Percentiles rank a stretch among this genome's conserved stretches.
phyloP scores from a whole-genome alignment of 2,113 vertebrate species.

The Osmerus eperlanus region DNA sequence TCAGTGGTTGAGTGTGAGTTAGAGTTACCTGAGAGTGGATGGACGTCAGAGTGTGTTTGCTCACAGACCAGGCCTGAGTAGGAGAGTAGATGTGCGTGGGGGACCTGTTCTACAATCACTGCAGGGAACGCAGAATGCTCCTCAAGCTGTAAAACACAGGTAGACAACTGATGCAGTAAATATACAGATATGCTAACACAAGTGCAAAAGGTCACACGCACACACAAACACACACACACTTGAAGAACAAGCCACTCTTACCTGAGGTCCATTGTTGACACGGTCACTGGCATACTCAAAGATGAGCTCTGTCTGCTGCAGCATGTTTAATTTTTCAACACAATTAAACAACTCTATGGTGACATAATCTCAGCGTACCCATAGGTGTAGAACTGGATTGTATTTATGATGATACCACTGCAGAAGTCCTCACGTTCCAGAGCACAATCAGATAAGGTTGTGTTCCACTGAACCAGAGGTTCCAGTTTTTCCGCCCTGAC shows the following conservation, averaged over 20 bases:
- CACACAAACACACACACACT: slow-evolving; percentile 3
- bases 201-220: neutral
- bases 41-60: slow-evolving; percentile 63
- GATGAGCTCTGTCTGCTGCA: slow-evolving; percentile 86
- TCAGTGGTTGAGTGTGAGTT: slow-evolving; percentile 14
- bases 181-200: neutral
- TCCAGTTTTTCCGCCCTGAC: no score
- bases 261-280: slow-evolving; percentile 85
- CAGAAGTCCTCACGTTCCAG: neutral
- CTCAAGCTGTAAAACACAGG: slow-evolving; percentile 71
- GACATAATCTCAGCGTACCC: slow-evolving; percentile 41
- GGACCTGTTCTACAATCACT: slow-evolving; percentile 91
- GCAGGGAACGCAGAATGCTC: slow-evolving; percentile 84
- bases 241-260: slow-evolving; percentile 24
- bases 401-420: neutral
- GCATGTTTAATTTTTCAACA: slow-evolving; percentile 49
- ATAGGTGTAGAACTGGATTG: neutral
- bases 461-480: neutral
- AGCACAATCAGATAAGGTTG: neutral
- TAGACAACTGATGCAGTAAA: neutral
- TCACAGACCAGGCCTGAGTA: slow-evolving; percentile 84
- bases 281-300: slow-evolving; percentile 94
- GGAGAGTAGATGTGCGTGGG: slow-evolving; percentile 82
- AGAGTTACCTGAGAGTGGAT: slow-evolving; percentile 59
- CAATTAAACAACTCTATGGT: slow-evolving; percentile 12